Evolutionary conservation across 2,888 invertebrate genomes (phyloP).

Genomic region (Gymnoscelis rufifasciata): DNA sequence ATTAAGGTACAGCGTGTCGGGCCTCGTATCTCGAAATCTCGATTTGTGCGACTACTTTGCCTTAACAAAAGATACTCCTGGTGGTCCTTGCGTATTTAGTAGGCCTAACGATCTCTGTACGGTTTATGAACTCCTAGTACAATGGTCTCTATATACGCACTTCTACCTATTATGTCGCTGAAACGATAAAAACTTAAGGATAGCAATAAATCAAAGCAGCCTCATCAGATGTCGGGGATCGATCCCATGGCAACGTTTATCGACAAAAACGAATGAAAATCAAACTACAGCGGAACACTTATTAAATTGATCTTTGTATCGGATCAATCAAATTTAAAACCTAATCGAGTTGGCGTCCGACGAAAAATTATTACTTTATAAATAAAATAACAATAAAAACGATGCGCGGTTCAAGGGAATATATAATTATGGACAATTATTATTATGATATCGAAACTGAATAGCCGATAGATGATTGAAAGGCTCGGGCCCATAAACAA

Average conservation of each 20-base stretch:
- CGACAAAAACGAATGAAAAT: slow-evolving; percentile 63
- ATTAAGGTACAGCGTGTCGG: slow-evolving; percentile 64
- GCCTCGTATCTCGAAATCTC: slow-evolving; percentile 71
- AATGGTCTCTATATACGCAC: neutral
- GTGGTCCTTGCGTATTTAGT: slow-evolving; percentile 62
- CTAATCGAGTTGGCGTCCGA: slow-evolving; percentile 69
- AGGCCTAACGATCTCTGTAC: slow-evolving; percentile 48
- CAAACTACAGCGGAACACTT: slow-evolving; percentile 66
- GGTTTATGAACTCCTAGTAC: slow-evolving; percentile 31
- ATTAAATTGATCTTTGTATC: slow-evolving; percentile 77
- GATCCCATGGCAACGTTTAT: slow-evolving; percentile 63
- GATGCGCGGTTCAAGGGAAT: slow-evolving; percentile 74
- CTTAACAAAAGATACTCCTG: slow-evolving; percentile 69
- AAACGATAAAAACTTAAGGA: slow-evolving; percentile 13
- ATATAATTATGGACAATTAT: slow-evolving; percentile 80
- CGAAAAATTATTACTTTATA: slow-evolving; percentile 78
- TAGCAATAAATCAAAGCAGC: slow-evolving; percentile 54
- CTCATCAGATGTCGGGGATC: slow-evolving; percentile 51
- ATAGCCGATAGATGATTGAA: slow-evolving; percentile 78
- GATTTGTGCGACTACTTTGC: slow-evolving; percentile 65
- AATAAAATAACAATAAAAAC: slow-evolving; percentile 80
- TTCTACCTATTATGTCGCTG: neutral
- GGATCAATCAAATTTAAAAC: slow-evolving; percentile 79
- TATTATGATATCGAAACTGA: slow-evolving; percentile 76
- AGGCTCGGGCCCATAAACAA: slow-evolving; percentile 78